A percentile compares a stretch with the other conserved stretches of the same genome.
Conservation (phyloP, 2,888 invertebrate genomes). For the Brachyptera risi region DNA sequence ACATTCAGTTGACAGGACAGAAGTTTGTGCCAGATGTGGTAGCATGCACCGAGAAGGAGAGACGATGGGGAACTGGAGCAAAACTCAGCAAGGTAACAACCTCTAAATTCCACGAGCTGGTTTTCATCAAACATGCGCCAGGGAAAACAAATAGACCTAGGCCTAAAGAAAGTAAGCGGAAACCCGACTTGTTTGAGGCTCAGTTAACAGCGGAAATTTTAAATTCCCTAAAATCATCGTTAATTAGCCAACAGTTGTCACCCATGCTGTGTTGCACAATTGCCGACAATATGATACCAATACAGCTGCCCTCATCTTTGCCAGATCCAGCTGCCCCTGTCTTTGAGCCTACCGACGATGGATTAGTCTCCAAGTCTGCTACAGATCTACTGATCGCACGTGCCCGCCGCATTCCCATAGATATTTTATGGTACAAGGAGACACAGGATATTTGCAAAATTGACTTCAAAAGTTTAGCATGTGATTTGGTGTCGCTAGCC, state of each 20-base stretch:
- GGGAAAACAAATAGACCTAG: background rate
- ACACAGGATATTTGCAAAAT: background rate
- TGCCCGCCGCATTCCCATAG: background rate
- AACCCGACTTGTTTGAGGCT: too few species aligned
- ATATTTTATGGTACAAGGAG: background rate
- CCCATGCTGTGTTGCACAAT: too few species aligned
- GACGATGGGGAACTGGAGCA: background rate
- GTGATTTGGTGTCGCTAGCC: too few species aligned
- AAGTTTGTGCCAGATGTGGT: background rate
- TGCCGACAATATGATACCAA: background rate
- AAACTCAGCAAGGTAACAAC: background rate
- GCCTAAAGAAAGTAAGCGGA: too few species aligned
- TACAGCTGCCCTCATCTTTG: background rate
- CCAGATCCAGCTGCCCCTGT: background rate
- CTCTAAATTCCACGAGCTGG: background rate
- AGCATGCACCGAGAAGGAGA: background rate
- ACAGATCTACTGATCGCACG: too few species aligned
- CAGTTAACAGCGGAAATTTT: too few species aligned
- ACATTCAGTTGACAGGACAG: background rate
- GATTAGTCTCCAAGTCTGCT: too few species aligned
- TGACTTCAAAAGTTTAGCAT: background rate
- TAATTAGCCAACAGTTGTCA: background rate
- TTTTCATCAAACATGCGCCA: background rate
- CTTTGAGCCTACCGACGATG: background rate
- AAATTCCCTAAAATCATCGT: too few species aligned